A percentile compares a stretch with the other conserved stretches of the same genome.
Evolutionary conservation across 2,888 invertebrate species (phyloP).

Genomic region (Rhyacophila evoluta): DNA sequence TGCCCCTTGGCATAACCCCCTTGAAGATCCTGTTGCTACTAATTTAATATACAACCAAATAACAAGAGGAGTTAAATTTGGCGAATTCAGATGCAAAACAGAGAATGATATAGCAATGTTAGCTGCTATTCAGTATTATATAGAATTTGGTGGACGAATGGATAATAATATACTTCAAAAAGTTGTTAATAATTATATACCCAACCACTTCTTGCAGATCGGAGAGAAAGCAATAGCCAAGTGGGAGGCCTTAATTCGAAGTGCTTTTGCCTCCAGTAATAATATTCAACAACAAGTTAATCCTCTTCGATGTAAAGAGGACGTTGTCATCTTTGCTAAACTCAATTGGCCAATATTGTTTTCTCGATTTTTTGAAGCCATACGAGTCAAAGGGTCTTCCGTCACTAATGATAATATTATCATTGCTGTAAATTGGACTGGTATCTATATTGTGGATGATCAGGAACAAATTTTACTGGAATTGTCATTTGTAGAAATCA

Average conservation of each 20-base stretch:
- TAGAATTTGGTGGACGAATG: constrained; percentile 80
- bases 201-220: constrained; percentile 77
- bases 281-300: constrained; percentile 78
- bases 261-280: constrained; percentile 78
- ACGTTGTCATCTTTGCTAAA: constrained; percentile 92
- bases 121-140: constrained; percentile 90
- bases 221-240: constrained; percentile 74
- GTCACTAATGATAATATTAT: constrained; percentile 81
- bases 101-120: constrained; percentile 91
- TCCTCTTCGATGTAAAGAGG: constrained; percentile 82
- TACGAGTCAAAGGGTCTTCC: constrained; percentile 79
- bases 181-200: constrained; percentile 83
- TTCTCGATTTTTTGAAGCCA: constrained; percentile 93
- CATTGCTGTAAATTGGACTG: constrained; percentile 94
- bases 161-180: constrained; percentile 77
- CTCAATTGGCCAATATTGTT: constrained; percentile 95
- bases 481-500: constrained; percentile 87
- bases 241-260: constrained; percentile 80
- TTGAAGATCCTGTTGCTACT: constrained; percentile 83
- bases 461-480: constrained; percentile 91
- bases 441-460: constrained; percentile 92
- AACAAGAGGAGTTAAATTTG: constrained; percentile 88
- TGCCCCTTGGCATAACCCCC: constrained; percentile 91
- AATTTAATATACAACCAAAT: constrained; percentile 92
- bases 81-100: constrained; percentile 88